Evolutionary conservation across 2,888 invertebrate genomes (phyloP).

Genomic region (Plusia festucae): DNA sequence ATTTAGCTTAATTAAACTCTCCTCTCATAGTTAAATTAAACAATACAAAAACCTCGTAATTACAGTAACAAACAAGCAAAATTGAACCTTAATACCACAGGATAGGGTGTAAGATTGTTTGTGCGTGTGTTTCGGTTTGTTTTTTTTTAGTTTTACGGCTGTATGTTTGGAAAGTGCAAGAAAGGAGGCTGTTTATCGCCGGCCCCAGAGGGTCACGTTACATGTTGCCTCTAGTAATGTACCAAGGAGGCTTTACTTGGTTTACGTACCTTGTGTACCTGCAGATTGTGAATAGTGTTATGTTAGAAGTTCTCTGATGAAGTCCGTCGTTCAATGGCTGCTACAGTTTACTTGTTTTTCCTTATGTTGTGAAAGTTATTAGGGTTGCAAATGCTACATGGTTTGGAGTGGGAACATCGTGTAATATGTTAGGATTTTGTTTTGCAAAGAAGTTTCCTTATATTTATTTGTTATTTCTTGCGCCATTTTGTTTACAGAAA

Average conservation of each 20-base stretch:
- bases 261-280: slow-evolving; percentile 46
- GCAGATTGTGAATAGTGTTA: slow-evolving; percentile 51
- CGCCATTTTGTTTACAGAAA: neutral
- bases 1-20: neutral
- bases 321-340: slow-evolving; percentile 38
- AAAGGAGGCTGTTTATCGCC: slow-evolving; percentile 64
- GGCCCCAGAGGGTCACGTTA: slow-evolving; percentile 45
- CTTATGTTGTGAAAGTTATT: slow-evolving; percentile 49
- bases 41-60: slow-evolving; percentile 16
- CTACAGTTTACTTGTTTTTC: slow-evolving; percentile 38
- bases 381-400: slow-evolving; percentile 28
- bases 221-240: slow-evolving; percentile 34
- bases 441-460: neutral
- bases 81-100: slow-evolving; percentile 1
- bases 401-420: slow-evolving; percentile 1
- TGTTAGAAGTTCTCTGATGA: slow-evolving; percentile 45
- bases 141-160: slow-evolving; percentile 58
- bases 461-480: neutral
- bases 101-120: slow-evolving; percentile 16
- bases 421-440: neutral
- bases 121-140: slow-evolving; percentile 23
- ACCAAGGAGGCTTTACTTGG: slow-evolving; percentile 43
- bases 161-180: slow-evolving; percentile 63
- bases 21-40: neutral
- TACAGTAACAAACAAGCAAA: neutral